Percentiles rank a stretch among this genome's conserved stretches.
These are phyloP conservation scores for Ramphastos sulfuratus DNA, from an alignment of 2,113 vertebrate species.

Conservation along the genomic window DNA sequence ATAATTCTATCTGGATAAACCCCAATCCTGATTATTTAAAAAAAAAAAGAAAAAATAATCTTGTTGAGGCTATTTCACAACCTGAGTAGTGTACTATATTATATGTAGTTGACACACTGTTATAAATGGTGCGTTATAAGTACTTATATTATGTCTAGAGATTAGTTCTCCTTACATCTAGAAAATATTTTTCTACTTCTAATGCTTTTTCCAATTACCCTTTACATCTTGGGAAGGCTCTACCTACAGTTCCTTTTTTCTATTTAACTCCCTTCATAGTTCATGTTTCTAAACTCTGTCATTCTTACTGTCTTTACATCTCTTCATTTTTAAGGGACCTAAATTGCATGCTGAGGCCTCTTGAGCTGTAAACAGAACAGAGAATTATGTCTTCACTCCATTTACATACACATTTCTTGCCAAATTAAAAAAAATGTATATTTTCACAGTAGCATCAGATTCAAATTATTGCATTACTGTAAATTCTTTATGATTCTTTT, in stretches of 20 bases:
- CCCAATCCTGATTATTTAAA: neutral
- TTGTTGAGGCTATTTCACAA: neutral
- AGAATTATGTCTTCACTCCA: neutral
- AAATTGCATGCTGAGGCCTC: neutral
- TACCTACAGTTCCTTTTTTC: neutral
- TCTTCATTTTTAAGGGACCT: neutral
- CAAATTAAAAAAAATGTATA: neutral
- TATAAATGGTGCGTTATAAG: neutral
- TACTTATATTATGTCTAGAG: neutral
- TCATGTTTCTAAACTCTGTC: neutral
- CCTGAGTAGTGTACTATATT: neutral
- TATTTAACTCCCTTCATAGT: neutral
- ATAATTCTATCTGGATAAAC: neutral
- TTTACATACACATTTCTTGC: neutral
- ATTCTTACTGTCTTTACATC: neutral
- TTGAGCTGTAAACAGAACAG: neutral
- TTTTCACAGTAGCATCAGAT: neutral
- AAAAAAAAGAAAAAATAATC: neutral
- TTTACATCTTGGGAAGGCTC: neutral
- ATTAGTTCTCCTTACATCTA: neutral
- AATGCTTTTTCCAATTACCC: neutral
- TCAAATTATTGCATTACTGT: neutral
- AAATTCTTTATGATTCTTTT: too few species aligned
- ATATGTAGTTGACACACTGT: neutral
- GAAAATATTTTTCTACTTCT: neutral